Base-by-base conservation (phyloP, 1,140 invertebrate species). In the Harpegnathos saltator region DNA sequence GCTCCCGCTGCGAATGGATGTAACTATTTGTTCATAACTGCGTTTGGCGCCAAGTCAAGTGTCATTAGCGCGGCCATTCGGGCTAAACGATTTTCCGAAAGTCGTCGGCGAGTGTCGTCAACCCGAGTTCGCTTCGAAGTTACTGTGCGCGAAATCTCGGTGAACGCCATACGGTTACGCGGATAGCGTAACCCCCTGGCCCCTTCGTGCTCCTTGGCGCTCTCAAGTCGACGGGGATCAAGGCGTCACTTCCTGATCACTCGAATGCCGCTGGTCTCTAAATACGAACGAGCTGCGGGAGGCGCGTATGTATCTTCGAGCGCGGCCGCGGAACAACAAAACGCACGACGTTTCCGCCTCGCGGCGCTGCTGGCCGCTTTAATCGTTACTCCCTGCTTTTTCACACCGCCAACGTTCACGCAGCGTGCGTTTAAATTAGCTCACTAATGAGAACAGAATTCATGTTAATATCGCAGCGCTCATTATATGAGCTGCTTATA, bases 41-140 rank as follows among this genome's bases (percentile, higher is more conserved):
- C 26, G 29, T n/a, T 44, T 24, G 66, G 66, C 17, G 17, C 38
- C 3, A 48, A 59, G 15, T 71, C 7, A 69, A 71, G 26, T 48
- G 29, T 58, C 52, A n/a, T 44, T 48, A 69, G 29, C 52, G 33
- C 68, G 14, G 26, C 15, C 22, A 44, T 14, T 44, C 33, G 54
- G 69, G 66, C 69, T 69, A 80, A 71, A 59, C 11, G 24, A 80
- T 80, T 71, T 80, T 26, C n/a, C n/a, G 33, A 59, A 71, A 80
- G 65, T 69, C 33, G 4, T 24, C 24, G 19, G 58, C 48, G 4
- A 58, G 15, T 38, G n/a, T 33, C 62, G 33, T 48, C 56, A 62
- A 78, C 48, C 54, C 54, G 17, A 69, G 71, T 52, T 69, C 65
- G n/a, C 54, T 44, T 33, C 44, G 58, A 80, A 80, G 52, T 80